Conservation (phyloP, 2,113 vertebrate species). For the Burhinus bistriatus region DNA sequence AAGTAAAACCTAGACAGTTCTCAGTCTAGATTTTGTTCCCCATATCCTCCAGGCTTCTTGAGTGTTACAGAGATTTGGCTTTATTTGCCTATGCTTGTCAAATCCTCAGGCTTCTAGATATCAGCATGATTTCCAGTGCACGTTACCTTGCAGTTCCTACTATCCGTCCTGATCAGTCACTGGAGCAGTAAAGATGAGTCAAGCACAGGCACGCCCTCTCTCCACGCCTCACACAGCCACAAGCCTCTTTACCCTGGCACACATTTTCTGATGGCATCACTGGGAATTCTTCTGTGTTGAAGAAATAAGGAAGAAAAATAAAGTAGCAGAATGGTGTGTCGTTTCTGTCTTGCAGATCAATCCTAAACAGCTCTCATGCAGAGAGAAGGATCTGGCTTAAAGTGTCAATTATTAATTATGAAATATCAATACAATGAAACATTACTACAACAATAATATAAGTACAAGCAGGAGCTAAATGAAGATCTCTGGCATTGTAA, state of each 20-base stretch:
- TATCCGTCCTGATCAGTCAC: rapidly evolving
- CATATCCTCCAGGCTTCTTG: not conserved
- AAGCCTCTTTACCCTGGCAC: not conserved
- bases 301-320: not conserved
- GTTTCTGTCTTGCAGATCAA: not conserved
- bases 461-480: not conserved
- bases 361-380: not conserved
- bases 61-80: not conserved
- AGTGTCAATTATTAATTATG: not conserved
- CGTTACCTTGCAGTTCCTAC: not conserved
- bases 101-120: not conserved
- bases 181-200: not conserved
- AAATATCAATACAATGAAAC: not conserved
- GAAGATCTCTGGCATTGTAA: not conserved
- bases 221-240: not conserved
- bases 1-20: not conserved
- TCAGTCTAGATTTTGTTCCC: not conserved
- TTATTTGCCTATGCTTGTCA: not conserved
- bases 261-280: not conserved
- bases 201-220: not conserved
- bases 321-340: not conserved
- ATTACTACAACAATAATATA: not conserved
- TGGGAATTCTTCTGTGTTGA: not conserved
- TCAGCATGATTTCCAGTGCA: not conserved
- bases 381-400: not conserved